phyloP scores from a whole-genome alignment of 2,113 vertebrate genomes.

The Thunnus thynnus region DNA sequence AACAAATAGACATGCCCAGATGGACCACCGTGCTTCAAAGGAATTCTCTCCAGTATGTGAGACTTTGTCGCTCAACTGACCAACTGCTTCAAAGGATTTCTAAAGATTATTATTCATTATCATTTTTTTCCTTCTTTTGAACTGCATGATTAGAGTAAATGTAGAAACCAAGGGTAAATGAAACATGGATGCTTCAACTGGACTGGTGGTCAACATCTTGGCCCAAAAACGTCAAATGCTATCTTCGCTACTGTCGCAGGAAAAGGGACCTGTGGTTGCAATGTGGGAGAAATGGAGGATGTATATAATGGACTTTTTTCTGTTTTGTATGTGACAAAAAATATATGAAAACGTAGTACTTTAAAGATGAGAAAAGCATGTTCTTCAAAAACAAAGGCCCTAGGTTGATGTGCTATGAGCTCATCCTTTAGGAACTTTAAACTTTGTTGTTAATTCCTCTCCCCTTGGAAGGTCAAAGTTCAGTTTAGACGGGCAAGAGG shows the following conservation, averaged over 20 bases:
- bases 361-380: slow-evolving; percentile 86
- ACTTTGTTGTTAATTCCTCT: slow-evolving; percentile 86
- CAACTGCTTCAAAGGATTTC: slow-evolving; percentile 74
- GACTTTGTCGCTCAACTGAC: slow-evolving; percentile 75
- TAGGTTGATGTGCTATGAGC: slow-evolving; percentile 74
- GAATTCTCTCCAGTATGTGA: slow-evolving; percentile 65
- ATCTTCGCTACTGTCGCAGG: slow-evolving; percentile 65
- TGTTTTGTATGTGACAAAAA: slow-evolving; percentile 86
- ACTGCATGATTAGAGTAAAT: slow-evolving; percentile 79
- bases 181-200: slow-evolving; percentile 66
- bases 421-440: slow-evolving; percentile 83
- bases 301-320: slow-evolving; percentile 85
- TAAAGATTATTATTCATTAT: slow-evolving; percentile 58
- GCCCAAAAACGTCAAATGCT: slow-evolving; percentile 52
- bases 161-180: slow-evolving; percentile 64
- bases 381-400: slow-evolving; percentile 72
- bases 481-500: slow-evolving; percentile 63
- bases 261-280: slow-evolving; percentile 75
- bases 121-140: slow-evolving; percentile 70
- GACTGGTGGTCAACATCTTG: slow-evolving; percentile 63
- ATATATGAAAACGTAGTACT: slow-evolving; percentile 82
- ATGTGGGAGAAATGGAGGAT: slow-evolving; percentile 74
- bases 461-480: slow-evolving; percentile 76
- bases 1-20: slow-evolving; percentile 49
- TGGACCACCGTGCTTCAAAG: slow-evolving; percentile 73